phyloP scores from a whole-genome alignment of 2,888 invertebrate species.

The Druceiella hillmani region DNA sequence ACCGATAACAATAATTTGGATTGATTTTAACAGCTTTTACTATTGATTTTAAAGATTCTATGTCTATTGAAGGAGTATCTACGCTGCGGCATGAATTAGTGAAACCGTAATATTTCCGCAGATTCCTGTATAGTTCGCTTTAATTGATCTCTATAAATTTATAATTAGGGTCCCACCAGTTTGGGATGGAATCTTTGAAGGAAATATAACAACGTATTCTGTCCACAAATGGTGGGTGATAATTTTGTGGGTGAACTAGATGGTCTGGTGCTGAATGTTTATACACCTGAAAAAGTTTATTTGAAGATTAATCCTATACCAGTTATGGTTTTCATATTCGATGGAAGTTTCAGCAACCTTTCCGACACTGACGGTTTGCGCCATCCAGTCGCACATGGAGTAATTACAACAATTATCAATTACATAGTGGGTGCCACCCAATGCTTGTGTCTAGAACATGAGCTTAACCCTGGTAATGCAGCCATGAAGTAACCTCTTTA shows the following conservation, averaged over 20 bases:
- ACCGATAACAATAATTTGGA: no score
- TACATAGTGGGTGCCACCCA: no score
- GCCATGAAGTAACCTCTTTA: conserved; percentile 41
- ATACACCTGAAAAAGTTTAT: not conserved
- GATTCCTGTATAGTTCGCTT: no score
- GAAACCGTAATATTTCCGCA: no score
- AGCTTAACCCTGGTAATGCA: conserved; percentile 40
- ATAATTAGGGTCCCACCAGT: not conserved
- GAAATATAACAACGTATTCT: not conserved
- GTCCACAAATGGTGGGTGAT: not conserved
- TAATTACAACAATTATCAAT: no score
- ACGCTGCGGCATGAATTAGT: no score
- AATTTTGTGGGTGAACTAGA: not conserved
- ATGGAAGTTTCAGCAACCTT: not conserved
- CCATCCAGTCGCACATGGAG: no score
- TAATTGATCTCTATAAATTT: not conserved
- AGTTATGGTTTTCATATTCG: conserved; percentile 2
- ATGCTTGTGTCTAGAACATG: conserved; percentile 37
- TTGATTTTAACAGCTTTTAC: no score
- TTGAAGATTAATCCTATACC: not conserved
- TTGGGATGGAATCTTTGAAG: conserved; percentile 3
- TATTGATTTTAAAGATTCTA: no score
- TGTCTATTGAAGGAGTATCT: no score
- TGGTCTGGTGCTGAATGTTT: not conserved
- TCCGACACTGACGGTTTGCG: no score